Evolutionary conservation across 2,797 vertebrate genomes (phyloP).

Genomic region (Cossypha niveicapilla): DNA sequence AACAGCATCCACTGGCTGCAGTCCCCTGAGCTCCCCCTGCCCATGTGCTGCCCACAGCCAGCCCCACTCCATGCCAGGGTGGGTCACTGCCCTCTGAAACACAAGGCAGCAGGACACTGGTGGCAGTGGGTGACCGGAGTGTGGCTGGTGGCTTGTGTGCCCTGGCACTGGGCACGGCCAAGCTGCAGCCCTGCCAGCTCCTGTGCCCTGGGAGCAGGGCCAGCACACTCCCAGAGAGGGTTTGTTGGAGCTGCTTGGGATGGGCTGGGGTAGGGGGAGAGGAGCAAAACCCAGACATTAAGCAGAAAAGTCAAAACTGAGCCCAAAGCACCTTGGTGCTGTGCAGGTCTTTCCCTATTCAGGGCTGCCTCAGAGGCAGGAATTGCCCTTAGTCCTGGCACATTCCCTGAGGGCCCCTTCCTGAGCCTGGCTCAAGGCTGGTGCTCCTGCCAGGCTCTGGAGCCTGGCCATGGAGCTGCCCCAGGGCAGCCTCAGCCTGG

Average conservation of each 20-base stretch:
- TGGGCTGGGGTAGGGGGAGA: neutral
- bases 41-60: neutral
- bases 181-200: neutral
- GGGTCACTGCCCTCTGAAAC: neutral
- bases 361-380: neutral
- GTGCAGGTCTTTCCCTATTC: neutral
- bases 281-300: neutral
- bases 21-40: neutral
- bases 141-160: neutral
- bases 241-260: neutral
- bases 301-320: neutral
- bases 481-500: neutral
- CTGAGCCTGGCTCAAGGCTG: neutral
- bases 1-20: neutral
- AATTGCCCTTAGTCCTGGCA: neutral
- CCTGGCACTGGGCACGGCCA: neutral
- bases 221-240: neutral
- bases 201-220: fast-evolving
- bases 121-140: neutral
- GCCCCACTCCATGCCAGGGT: neutral
- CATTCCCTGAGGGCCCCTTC: neutral
- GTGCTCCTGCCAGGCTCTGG: neutral
- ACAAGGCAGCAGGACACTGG: neutral
- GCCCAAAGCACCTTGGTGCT: neutral
- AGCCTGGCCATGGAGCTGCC: neutral